phyloP scores from a whole-genome alignment of 2,113 vertebrate species.

The Empidonax alnorum region DNA sequence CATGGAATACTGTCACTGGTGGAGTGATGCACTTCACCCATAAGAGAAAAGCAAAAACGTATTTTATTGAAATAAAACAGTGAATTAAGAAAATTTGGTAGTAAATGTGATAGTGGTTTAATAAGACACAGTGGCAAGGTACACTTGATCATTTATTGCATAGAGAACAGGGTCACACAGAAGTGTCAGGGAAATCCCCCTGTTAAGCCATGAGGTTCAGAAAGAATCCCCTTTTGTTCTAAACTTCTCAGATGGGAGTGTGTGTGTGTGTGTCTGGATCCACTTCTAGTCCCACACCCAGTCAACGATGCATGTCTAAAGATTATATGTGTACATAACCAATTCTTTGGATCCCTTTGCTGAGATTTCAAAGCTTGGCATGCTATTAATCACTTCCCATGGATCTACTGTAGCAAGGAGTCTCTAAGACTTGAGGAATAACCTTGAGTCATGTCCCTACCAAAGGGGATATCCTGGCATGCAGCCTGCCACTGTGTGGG shows the following conservation, averaged over 20 bases:
- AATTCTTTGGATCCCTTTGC: background rate
- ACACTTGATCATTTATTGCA: background rate
- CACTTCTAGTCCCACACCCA: background rate
- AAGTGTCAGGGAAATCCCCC: background rate
- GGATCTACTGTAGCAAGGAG: background rate
- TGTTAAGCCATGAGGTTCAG: fast-evolving
- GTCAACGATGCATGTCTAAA: too few relatives aligned
- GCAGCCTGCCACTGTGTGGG: background rate
- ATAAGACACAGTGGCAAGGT: background rate
- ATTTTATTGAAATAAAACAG: background rate
- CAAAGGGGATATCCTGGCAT: background rate
- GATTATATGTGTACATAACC: background rate
- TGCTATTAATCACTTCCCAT: background rate
- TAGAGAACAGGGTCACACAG: background rate
- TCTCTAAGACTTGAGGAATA: background rate
- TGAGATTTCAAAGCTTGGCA: background rate
- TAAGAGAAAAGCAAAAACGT: background rate
- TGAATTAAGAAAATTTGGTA: background rate
- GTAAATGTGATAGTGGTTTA: background rate
- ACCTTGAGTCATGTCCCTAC: background rate
- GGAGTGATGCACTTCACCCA: background rate
- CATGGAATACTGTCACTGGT: fast-evolving
- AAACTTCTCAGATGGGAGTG: background rate
- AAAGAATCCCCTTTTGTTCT: background rate
- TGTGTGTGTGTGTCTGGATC: background rate